Base-by-base conservation (phyloP, 1,140 invertebrate genomes). In the Conus ventricosus region DNA sequence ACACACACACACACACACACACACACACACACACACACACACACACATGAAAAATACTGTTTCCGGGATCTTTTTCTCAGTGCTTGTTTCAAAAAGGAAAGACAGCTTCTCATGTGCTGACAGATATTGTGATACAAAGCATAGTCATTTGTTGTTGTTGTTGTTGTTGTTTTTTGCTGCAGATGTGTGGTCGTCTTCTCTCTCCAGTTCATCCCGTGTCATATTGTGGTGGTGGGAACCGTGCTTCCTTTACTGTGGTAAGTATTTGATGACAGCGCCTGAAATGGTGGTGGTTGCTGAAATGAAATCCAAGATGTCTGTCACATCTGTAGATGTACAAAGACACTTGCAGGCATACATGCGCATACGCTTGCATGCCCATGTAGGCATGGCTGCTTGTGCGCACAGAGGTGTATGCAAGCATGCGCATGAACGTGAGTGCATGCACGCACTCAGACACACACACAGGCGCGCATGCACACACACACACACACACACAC, bases 181-280 rank as follows among this genome's bases (percentile, higher is more conserved):
- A 93, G 92, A 88, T 90, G 85, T 86, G 90, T 92, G 23, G 91
- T 93, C 20, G 85, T 91, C 15, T 93, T 91, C 89, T 87, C 91
- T 20, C 84, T 92, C n/a, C 88, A 91, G 57, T 93, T 93, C 71
- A 90, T 93, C 54, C 90, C 90, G 3, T 91, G 85, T 81, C 93
- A 93, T 76, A 90, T 91, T 13, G 87, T 90, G 17, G 84, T 93
- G 27, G 63, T 93, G 17, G 91, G 90, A 57, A 90, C 91, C 51
- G 90, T 92, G 20, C 54, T 92, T 63, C 93, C 93, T 51, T 88
- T 93, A 23, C 53, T 93, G 27, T 93, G 93, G 93, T 93, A 85
- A 92, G 92, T 91, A 63, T 39, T 39, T 39, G 39, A 39, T 39
- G 0, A 39, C 39, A 39, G 39, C 39, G 3, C 39, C 39, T 39